A percentile compares a stretch with the other conserved stretches of the same genome.
phyloP scores from a whole-genome alignment of 2,113 vertebrate genomes.

The Cottus gobio region DNA sequence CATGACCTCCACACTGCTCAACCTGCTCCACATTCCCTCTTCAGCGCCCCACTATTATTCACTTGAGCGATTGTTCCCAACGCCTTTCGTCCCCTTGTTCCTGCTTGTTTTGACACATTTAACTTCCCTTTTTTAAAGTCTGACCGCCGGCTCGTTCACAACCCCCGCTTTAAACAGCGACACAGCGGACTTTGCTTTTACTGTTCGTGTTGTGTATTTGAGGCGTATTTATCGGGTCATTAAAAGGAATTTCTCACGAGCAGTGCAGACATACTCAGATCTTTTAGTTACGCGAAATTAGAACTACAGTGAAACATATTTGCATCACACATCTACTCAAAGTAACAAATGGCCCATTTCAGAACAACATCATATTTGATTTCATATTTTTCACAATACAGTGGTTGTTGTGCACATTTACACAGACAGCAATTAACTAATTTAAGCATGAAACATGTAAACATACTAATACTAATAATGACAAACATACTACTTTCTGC shows the following conservation, averaged over 20 bases:
- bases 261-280: background rate
- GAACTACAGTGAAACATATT: background rate
- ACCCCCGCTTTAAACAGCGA: background rate
- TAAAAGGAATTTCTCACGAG: background rate
- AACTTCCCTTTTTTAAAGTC: background rate
- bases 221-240: background rate
- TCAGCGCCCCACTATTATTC: background rate
- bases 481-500: background rate
- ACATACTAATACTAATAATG: background rate
- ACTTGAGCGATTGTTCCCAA: background rate
- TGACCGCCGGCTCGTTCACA: background rate
- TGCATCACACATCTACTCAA: background rate
- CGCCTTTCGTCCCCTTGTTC: background rate
- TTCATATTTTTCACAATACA: background rate
- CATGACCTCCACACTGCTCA: background rate
- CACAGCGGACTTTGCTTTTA: background rate
- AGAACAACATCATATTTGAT: background rate
- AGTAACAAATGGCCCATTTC: background rate
- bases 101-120: background rate
- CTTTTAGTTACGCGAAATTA: background rate
- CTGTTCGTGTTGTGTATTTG: background rate
- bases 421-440: background rate
- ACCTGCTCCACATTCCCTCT: background rate
- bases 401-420: background rate
- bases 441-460: background rate